phyloP scores from a whole-genome alignment of 2,113 vertebrate genomes.

The Telmatochromis sp. region DNA sequence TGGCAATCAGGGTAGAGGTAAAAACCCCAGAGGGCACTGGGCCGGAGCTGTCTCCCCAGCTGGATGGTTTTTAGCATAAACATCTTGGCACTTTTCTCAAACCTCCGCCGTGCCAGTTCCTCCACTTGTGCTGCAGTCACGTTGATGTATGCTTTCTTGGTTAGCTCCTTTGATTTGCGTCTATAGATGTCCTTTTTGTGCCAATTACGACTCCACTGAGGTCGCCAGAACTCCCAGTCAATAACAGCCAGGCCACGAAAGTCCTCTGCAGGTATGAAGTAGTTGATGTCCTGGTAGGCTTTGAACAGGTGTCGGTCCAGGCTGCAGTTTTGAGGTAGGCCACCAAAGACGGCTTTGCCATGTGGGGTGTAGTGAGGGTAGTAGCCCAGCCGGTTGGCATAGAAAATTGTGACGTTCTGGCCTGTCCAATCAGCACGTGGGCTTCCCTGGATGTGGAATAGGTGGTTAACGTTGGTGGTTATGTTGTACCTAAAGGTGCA shows the following conservation, averaged over 20 bases:
- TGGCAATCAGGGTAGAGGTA: slow-evolving; percentile 82
- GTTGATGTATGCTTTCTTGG: slow-evolving; percentile 60
- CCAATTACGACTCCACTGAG: slow-evolving; percentile 75
- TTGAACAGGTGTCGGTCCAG: slow-evolving; percentile 75
- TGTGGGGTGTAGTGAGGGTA: slow-evolving; percentile 75
- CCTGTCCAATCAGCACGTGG: slow-evolving; percentile 70
- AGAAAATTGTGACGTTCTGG: slow-evolving; percentile 82
- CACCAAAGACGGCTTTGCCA: slow-evolving; percentile 65
- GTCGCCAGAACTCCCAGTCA: slow-evolving; percentile 77
- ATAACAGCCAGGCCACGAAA: slow-evolving; percentile 75
- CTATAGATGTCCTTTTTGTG: slow-evolving; percentile 72
- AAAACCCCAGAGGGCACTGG: slow-evolving; percentile 74
- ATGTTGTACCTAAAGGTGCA: slow-evolving; percentile 71
- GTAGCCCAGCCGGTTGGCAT: slow-evolving; percentile 73
- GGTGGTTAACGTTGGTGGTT: slow-evolving; percentile 63
- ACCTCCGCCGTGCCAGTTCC: slow-evolving; percentile 65
- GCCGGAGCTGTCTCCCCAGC: slow-evolving; percentile 69
- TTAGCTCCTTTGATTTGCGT: slow-evolving; percentile 66
- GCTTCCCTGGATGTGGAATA: slow-evolving; percentile 75
- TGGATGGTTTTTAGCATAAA: slow-evolving; percentile 79
- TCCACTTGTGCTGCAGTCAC: slow-evolving; percentile 65
- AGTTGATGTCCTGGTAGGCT: slow-evolving; percentile 65
- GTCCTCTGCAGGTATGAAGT: slow-evolving; percentile 71
- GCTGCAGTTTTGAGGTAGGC: slow-evolving; percentile 74
- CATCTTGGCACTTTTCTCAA: slow-evolving; percentile 73